These are phyloP conservation scores for Bombus fervidus DNA, from an alignment of 1,140 invertebrate genomes.

Conservation along the genomic window DNA sequence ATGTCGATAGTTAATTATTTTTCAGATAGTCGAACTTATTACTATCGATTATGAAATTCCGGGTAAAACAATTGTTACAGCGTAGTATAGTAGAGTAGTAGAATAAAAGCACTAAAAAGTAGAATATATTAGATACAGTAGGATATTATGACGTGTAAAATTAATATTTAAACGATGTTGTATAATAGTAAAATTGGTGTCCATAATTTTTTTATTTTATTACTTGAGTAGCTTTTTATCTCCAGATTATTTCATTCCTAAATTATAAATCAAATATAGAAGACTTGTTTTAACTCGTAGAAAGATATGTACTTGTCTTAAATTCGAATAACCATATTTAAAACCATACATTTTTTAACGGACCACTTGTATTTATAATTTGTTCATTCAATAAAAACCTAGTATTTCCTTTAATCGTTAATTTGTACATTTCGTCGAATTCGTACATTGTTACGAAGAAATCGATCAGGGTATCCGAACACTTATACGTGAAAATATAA, in stretches of 20 bases:
- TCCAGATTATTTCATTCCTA: neutral
- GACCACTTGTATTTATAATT: too few species aligned
- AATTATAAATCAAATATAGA: neutral
- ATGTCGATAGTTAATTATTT: neutral
- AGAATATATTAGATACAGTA: neutral
- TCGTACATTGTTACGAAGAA: neutral
- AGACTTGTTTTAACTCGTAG: neutral
- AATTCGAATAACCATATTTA: neutral
- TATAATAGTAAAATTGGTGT: neutral
- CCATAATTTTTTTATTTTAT: neutral
- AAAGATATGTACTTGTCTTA: neutral
- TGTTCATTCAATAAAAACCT: too few species aligned
- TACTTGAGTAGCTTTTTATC: neutral
- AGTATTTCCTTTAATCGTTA: too few species aligned
- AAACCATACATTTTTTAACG: neutral
- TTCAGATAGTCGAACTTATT: too few species aligned
- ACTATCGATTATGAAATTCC: too few species aligned
- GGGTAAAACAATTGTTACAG: too few species aligned
- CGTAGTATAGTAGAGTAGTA: neutral
- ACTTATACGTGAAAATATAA: too few species aligned
- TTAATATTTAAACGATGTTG: too few species aligned
- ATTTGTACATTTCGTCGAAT: neutral
- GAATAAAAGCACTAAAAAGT: too few species aligned
- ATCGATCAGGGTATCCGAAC: neutral
- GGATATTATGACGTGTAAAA: neutral